Percentiles rank a stretch among this genome's conserved stretches.
phyloP scores from a whole-genome alignment of 2,797 vertebrate species.

The Tragelaphus eurycerus region DNA sequence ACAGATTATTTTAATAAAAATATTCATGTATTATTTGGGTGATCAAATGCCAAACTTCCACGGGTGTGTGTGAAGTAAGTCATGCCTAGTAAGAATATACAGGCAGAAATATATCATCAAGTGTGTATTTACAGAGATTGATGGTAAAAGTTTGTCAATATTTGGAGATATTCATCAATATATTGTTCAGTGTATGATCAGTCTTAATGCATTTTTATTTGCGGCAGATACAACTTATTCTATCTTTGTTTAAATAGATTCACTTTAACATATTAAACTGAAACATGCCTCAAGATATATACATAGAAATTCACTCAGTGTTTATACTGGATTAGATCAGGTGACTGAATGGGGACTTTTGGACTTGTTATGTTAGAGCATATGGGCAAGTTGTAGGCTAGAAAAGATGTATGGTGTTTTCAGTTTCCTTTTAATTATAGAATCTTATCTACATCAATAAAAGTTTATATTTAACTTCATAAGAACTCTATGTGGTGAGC shows the following conservation, averaged over 20 bases:
- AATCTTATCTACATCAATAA: constrained; percentile 42
- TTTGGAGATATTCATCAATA: neutral
- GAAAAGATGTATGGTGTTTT: constrained; percentile 43
- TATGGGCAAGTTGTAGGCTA: neutral
- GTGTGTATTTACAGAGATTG: neutral
- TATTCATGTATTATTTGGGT: neutral
- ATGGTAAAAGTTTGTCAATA: neutral
- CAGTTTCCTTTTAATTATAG: constrained; percentile 53
- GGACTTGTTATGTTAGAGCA: neutral
- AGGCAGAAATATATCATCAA: neutral
- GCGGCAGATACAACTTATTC: neutral
- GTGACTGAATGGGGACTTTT: constrained; percentile 21
- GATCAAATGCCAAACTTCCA: neutral
- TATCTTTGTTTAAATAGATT: constrained; percentile 31
- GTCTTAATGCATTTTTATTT: constrained; percentile 20
- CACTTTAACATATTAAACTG: neutral
- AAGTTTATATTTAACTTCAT: constrained; percentile 49
- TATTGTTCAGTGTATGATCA: neutral
- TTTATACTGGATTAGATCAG: constrained; percentile 45
- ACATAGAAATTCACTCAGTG: constrained; percentile 10
- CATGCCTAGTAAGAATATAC: neutral
- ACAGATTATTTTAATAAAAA: neutral
- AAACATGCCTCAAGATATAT: neutral
- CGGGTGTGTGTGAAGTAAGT: neutral
- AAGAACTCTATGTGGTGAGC: neutral